These are phyloP conservation scores for Pachyseris speciosa DNA, from an alignment of 64 coral and sea anemone genomes.

Conservation along the genomic window DNA sequence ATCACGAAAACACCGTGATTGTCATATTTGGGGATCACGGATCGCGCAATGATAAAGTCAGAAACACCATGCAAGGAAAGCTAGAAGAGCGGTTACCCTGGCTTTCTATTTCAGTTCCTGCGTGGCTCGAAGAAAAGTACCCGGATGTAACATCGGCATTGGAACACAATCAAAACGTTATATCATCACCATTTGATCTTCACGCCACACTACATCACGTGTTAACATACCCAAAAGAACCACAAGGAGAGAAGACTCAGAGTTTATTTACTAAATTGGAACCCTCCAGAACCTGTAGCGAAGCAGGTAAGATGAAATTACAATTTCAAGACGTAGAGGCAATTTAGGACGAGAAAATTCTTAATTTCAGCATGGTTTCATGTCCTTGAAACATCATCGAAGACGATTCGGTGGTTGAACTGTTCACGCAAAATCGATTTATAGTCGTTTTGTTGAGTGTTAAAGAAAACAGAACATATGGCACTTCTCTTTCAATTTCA, in stretches of 20 bases:
- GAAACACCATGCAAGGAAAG: constrained; percentile 93
- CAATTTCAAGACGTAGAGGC: no score
- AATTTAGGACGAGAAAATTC: no score
- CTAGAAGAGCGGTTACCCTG: constrained; percentile 95
- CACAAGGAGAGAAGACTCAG: constrained; percentile 75
- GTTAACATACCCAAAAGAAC: constrained; percentile 70
- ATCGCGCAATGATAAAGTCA: constrained; percentile 82
- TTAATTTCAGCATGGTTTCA: no score
- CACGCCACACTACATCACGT: constrained; percentile 90
- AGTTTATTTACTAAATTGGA: constrained; percentile 75
- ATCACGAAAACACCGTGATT: constrained; percentile 80
- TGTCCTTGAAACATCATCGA: no score
- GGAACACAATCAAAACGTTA: constrained; percentile 72
- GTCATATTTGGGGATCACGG: constrained; percentile 85
- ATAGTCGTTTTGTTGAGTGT: no score
- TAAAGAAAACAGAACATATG: no score
- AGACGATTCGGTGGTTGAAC: no score
- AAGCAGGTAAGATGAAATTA: constrained; percentile 65
- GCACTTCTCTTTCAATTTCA: no score
- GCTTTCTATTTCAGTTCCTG: constrained; percentile 89
- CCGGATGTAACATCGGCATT: constrained; percentile 71
- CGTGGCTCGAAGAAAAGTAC: constrained; percentile 73
- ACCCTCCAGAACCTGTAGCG: constrained; percentile 53
- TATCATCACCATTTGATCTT: constrained; percentile 83
- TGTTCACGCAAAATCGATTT: no score